Conservation (phyloP, 2,113 vertebrate species). For the Embiotoca jacksoni region DNA sequence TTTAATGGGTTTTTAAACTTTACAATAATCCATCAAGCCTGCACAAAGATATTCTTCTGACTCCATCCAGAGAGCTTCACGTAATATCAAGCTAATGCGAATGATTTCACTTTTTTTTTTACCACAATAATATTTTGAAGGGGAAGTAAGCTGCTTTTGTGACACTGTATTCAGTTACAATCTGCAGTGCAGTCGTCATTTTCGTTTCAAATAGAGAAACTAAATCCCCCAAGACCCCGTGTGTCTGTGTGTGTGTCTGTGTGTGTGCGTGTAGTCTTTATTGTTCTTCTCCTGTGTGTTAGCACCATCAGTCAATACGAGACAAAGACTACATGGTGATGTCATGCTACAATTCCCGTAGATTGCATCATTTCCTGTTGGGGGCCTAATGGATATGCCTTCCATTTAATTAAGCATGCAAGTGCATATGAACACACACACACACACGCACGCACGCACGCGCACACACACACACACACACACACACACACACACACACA, state of each 20-base stretch:
- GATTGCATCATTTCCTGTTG: constrained; percentile 71
- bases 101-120: background rate
- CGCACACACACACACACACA: constrained; percentile 2
- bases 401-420: constrained; percentile 58
- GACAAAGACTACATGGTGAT: constrained; percentile 64
- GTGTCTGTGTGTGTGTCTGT: no score
- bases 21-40: constrained; percentile 1
- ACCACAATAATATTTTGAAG: background rate
- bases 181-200: no score
- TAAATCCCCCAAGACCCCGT: no score
- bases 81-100: background rate
- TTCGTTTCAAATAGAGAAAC: no score
- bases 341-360: constrained; percentile 69
- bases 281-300: constrained; percentile 36
- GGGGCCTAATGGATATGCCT: constrained; percentile 43
- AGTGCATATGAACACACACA: constrained; percentile 4
- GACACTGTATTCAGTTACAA: no score
- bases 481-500: background rate
- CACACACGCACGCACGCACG: background rate
- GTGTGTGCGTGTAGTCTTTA: background rate
- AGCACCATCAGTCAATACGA: constrained; percentile 55
- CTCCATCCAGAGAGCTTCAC: background rate
- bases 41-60: background rate
- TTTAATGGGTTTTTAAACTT: constrained; percentile 11
- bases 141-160: no score